Evolutionary conservation across 2,888 invertebrate species (phyloP).

Genomic region (Resseliella maxima): DNA sequence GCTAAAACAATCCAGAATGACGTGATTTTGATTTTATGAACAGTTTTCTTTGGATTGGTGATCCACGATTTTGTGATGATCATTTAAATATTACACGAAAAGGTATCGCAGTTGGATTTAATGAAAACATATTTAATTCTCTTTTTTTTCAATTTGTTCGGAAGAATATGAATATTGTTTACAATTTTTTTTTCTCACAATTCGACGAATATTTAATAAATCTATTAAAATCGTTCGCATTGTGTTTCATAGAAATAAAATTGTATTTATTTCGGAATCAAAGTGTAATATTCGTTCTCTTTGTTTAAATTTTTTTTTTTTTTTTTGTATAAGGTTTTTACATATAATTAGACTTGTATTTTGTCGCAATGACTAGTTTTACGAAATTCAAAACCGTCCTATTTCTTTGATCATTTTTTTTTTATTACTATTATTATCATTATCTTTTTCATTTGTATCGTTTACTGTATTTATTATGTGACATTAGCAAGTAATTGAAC

Average conservation of each 20-base stretch:
- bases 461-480: not conserved
- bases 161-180: too few relatives aligned
- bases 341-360: not conserved
- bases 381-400: not conserved
- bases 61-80: too few relatives aligned
- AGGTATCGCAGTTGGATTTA: too few relatives aligned
- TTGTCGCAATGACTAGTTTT: not conserved
- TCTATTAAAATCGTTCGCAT: not conserved
- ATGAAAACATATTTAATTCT: too few relatives aligned
- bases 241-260: not conserved
- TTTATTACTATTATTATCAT: not conserved
- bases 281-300: not conserved
- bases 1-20: too few relatives aligned
- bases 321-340: not conserved
- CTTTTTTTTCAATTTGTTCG: not conserved
- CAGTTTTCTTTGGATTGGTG: too few relatives aligned
- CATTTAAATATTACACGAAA: too few relatives aligned
- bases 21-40: too few relatives aligned
- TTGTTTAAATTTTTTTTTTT: too few relatives aligned
- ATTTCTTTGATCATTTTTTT: not conserved
- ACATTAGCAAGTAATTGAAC: too few relatives aligned
- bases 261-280: not conserved
- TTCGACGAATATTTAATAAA: not conserved
- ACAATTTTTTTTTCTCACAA: too few relatives aligned
- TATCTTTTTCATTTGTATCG: not conserved